A percentile compares a stretch with the other conserved stretches of the same genome.
Evolutionary conservation across 1,140 invertebrate genomes (phyloP).

Genomic region (Asobara japonica): DNA sequence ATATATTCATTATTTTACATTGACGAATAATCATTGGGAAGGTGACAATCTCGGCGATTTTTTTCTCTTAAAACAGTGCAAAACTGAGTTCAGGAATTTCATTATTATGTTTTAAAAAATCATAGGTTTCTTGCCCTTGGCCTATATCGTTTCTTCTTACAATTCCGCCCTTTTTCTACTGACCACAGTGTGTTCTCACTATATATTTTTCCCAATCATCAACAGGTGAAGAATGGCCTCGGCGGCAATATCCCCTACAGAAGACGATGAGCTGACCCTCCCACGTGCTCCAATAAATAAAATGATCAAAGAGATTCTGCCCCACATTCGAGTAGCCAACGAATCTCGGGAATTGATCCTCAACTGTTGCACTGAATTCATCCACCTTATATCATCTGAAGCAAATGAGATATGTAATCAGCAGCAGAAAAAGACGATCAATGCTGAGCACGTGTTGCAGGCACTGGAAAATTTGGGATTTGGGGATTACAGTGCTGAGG

Average conservation of each 20-base stretch:
- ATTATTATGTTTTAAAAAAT: too few relatives aligned
- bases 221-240: slow-evolving; percentile 57
- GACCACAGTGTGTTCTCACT: too few relatives aligned
- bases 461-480: slow-evolving; percentile 94
- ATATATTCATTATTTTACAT: too few relatives aligned
- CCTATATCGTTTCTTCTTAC: too few relatives aligned
- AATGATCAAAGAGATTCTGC: slow-evolving; percentile 97
- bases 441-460: slow-evolving; percentile 94
- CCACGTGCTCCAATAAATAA: slow-evolving; percentile 97
- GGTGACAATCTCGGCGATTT: too few relatives aligned
- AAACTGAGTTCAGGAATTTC: too few relatives aligned
- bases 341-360: slow-evolving; percentile 95
- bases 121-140: too few relatives aligned
- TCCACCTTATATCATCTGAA: slow-evolving; percentile 94
- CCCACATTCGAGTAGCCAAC: slow-evolving; percentile 92
- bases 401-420: slow-evolving; percentile 97
- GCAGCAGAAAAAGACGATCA: slow-evolving; percentile 97
- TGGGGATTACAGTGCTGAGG: slow-evolving; percentile 91
- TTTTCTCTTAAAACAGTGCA: too few relatives aligned
- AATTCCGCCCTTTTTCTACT: too few relatives aligned
- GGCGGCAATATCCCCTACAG: slow-evolving; percentile 69
- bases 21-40: too few relatives aligned
- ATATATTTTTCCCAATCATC: too few relatives aligned
- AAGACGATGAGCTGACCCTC: slow-evolving; percentile 93
- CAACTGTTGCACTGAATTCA: slow-evolving; percentile 98